Evolutionary conservation across 2,888 invertebrate genomes (phyloP), one percentile per base, ranked within the genome.

Genomic region (Labia minor): DNA sequence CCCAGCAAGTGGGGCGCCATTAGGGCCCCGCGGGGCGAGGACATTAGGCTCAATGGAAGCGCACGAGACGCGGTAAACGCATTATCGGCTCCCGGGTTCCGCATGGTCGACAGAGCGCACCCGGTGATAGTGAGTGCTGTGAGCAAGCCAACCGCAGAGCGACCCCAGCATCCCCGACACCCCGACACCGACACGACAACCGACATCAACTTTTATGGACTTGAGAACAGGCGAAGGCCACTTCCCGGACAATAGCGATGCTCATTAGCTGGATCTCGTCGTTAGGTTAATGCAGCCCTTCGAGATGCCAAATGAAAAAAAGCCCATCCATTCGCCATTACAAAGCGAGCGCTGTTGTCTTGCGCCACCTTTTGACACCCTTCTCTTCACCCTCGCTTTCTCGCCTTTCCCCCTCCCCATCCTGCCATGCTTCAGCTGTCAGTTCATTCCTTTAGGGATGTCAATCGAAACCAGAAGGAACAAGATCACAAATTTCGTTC

Each of bases 31-130:
- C 49, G 49, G 49, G 49, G 49, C 49, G 49, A 4, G 49, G 49
- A 49, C 49, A 14, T 10, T 49, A 49, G 49, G 49, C 49, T 49
- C n/a, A 49, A 49, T 49, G 49, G 49, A 49, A 49, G 49, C 49
- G 49, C 49, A 49, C n/a, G 49, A 49, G 49, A 49, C 49, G 49
- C 49, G 49, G 49, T 49, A 49, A 49, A 49, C 49, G 49, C 49
- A 49, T 49, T 49, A 49, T 49, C 49, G 49, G 49, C 49, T 49
- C n/a, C 49, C 49, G 49, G 16, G 49, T 49, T 49, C 49, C 49
- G 49, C 49, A n/a, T 49, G 49, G 49, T 11, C 16, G 16, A 49
- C 49, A 49, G 49, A 49, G 49, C 49, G 49, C 26, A 26, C 26
- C 26, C 26, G 26, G 26, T 26, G 26, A 26, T 26, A 26, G 26